Conservation (phyloP, 2,888 invertebrate genomes). For the Drosophila mercatorum region DNA sequence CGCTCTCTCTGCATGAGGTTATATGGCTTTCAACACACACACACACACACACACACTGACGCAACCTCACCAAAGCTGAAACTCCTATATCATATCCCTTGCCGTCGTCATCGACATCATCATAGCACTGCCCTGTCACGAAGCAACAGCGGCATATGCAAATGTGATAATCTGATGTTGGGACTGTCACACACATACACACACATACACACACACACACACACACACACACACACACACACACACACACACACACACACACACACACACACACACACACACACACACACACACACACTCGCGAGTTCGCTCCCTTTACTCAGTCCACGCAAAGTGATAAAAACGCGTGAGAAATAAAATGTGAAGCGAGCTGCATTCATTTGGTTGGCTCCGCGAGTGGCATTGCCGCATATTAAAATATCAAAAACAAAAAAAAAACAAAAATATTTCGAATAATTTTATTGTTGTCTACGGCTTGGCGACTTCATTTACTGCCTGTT, state of each 20-base stretch:
- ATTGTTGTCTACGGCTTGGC: slow-evolving; percentile 67
- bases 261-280: slow-evolving; percentile 23
- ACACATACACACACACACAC: slow-evolving; percentile 17
- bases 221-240: slow-evolving; percentile 6
- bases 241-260: slow-evolving; percentile 12
- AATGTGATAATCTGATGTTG: slow-evolving; percentile 79
- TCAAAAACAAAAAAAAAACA: slow-evolving; percentile 10
- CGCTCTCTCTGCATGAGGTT: slow-evolving; percentile 40
- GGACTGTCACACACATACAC: slow-evolving; percentile 39
- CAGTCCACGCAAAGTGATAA: slow-evolving; percentile 77
- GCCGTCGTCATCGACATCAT: slow-evolving; percentile 42
- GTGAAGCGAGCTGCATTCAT: slow-evolving; percentile 63
- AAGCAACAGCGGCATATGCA: slow-evolving; percentile 68
- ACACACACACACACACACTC: slow-evolving; percentile 4
- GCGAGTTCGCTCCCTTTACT: slow-evolving; percentile 11
- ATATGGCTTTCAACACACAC: slow-evolving; percentile 61
- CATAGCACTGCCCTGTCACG: slow-evolving; percentile 64
- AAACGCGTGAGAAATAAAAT: slow-evolving; percentile 80
- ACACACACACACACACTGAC: neutral
- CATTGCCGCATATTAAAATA: slow-evolving; percentile 73
- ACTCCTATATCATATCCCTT: no score
- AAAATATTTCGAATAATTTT: slow-evolving; percentile 68
- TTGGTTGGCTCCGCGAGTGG: slow-evolving; percentile 41
- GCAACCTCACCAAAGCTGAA: no score
- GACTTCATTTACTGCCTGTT: slow-evolving; percentile 50